Percentiles rank a stretch among this genome's conserved stretches.
phyloP scores from a whole-genome alignment of 92 coral and sea anemone species.

The Parazoanthus darwini region DNA sequence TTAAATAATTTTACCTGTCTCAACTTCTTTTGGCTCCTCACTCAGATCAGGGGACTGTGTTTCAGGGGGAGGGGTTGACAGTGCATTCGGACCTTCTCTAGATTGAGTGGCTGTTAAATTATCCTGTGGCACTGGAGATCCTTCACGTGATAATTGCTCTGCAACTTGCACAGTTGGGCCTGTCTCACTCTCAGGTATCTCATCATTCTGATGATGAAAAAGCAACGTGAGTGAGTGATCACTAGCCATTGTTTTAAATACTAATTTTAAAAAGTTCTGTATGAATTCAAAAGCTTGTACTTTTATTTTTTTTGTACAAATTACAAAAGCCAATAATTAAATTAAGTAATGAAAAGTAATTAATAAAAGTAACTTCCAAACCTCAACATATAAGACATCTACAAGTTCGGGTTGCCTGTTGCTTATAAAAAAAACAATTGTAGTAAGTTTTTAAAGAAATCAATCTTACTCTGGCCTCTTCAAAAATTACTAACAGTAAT shows the following conservation, averaged over 20 bases:
- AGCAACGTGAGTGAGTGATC: neutral
- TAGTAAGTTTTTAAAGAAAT: no score
- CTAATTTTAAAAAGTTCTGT: no score
- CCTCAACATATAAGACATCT: no score
- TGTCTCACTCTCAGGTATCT: conserved; percentile 77
- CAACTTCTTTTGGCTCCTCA: conserved; percentile 48
- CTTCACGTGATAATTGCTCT: conserved; percentile 90
- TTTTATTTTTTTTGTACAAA: no score
- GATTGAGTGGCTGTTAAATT: conserved; percentile 23
- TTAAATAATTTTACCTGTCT: conserved; percentile 43
- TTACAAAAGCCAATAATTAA: no score
- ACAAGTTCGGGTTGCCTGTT: no score
- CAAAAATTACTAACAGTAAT: no score
- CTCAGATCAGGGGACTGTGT: conserved; percentile 61
- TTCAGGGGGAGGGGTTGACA: conserved; percentile 84
- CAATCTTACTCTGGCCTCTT: no score
- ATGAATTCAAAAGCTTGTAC: no score
- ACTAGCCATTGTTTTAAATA: neutral
- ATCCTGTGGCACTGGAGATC: conserved; percentile 66
- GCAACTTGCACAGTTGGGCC: conserved; percentile 90
- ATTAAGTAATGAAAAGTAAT: no score
- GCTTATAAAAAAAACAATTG: no score
- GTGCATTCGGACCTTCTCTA: conserved; percentile 81
- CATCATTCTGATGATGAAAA: conserved; percentile 73
- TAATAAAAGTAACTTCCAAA: no score